Conservation (phyloP, 2,113 vertebrate genomes). For the Chloropsis cyanopogon region DNA sequence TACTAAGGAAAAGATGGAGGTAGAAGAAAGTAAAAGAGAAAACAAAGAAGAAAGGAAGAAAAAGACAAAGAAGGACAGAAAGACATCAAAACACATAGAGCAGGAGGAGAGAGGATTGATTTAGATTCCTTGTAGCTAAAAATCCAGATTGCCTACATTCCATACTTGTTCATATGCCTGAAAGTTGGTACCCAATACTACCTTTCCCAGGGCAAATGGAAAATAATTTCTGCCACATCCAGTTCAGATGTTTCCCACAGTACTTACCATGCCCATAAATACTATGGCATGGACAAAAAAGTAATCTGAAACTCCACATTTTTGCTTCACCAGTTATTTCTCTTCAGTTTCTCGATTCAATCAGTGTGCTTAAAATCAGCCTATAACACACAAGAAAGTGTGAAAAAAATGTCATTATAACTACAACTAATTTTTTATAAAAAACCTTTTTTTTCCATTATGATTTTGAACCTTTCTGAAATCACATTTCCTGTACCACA, state of each 20-base stretch:
- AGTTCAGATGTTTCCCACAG: neutral
- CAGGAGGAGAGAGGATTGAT: neutral
- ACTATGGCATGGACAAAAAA: neutral
- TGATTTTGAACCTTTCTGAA: neutral
- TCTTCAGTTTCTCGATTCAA: neutral
- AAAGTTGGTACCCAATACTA: neutral
- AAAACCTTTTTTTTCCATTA: neutral
- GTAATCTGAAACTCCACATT: neutral
- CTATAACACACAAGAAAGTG: neutral
- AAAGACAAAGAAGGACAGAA: neutral
- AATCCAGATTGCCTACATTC: neutral
- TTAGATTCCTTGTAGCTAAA: neutral
- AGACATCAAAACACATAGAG: accelerated
- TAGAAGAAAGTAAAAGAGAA: neutral
- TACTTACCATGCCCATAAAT: neutral
- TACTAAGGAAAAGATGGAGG: neutral
- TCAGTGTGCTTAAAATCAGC: accelerated
- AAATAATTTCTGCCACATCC: neutral
- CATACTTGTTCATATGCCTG: neutral
- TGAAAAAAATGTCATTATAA: neutral
- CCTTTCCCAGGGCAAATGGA: neutral
- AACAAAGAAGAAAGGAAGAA: neutral
- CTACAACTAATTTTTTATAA: neutral
- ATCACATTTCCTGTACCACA: neutral
- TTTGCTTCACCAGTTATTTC: neutral